A percentile compares a stretch with the other conserved stretches of the same genome.
phyloP scores from a whole-genome alignment of 2,888 invertebrate species.

The Villa cingulata region DNA sequence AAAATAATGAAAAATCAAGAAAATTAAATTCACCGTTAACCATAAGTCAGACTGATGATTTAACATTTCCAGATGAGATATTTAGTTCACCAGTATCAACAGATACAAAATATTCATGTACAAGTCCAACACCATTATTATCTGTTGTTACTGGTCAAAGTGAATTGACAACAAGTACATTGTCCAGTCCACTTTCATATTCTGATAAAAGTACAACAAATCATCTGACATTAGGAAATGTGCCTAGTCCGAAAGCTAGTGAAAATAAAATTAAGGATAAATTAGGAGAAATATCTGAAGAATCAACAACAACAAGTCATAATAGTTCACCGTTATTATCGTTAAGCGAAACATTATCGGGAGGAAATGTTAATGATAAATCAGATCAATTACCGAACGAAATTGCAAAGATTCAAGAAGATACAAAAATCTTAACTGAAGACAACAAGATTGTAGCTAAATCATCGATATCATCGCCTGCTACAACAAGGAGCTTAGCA shows the following conservation, averaged over 20 bases:
- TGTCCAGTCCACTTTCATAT: not conserved
- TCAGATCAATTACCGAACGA: too few species aligned
- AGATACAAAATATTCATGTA: not conserved
- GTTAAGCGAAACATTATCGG: too few species aligned
- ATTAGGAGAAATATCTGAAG: too few species aligned
- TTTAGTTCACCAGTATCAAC: not conserved
- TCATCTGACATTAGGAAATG: too few species aligned
- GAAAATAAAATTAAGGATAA: too few species aligned
- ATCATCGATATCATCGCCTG: not conserved
- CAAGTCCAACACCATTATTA: not conserved
- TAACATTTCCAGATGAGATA: slow-evolving; percentile 4
- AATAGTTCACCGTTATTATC: too few species aligned
- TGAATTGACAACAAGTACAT: not conserved
- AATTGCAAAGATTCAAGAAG: too few species aligned
- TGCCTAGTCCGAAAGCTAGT: too few species aligned
- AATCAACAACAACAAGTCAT: too few species aligned
- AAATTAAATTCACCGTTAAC: not conserved
- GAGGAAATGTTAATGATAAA: too few species aligned
- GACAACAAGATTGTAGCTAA: not conserved
- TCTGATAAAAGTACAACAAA: too few species aligned
- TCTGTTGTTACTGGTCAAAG: not conserved
- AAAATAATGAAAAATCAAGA: not conserved
- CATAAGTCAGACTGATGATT: not conserved
- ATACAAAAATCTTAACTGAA: too few species aligned
- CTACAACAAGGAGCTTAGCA: not conserved